Base-by-base conservation (phyloP, 2,888 invertebrate genomes). In the Eupsilia transversa region DNA sequence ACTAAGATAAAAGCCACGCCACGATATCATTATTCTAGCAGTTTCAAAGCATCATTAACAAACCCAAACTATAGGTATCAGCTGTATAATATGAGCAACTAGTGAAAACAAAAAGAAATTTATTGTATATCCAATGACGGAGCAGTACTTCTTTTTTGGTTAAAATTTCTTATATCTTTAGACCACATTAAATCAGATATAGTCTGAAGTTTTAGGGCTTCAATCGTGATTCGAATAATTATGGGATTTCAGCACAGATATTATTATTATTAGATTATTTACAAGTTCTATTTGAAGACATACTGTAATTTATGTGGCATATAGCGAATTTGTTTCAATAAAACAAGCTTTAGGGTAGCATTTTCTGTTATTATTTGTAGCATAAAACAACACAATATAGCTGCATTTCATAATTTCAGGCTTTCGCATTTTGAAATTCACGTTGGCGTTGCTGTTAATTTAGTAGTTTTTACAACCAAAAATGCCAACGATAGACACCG, bases 401-500 rank as follows among this genome's bases (percentile, higher is more conserved):
- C n/a, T 71, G 14, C 9, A 49, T 59, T 59, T 38, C 38, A 59
- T 30, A 33, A 43, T 60, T 60, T 35, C 20, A 43, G 17, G 2
- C 17, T 43, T 43, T 30, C 54, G 38, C 33, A 54, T 14, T 54
- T 23, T 43, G 6, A 38, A 74, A 56, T 30, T n/a, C 10, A 30
- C 27, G 17, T 46, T 56, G 38, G 38, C n/a, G n/a, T 57, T 49
- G 56, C 35, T 14, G n/a, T 10, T 38, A 38, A 33, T 56, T 71
- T 54, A 33, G 27, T 33, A 41, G 12, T 14, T 61, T 49, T 57
- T 49, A 56, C 4, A 56, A 27, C 10, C 5, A 60, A 35, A 30
- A 76, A 67, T 23, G 14, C n/a, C 35, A 52, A 14, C 43, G 66
- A 75, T 75, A 67, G 75, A 52, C 76, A 75, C 35, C 20, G 30